These are phyloP conservation scores for Ooceraea biroi DNA, from an alignment of 1,140 invertebrate species.

Conservation along the genomic window DNA sequence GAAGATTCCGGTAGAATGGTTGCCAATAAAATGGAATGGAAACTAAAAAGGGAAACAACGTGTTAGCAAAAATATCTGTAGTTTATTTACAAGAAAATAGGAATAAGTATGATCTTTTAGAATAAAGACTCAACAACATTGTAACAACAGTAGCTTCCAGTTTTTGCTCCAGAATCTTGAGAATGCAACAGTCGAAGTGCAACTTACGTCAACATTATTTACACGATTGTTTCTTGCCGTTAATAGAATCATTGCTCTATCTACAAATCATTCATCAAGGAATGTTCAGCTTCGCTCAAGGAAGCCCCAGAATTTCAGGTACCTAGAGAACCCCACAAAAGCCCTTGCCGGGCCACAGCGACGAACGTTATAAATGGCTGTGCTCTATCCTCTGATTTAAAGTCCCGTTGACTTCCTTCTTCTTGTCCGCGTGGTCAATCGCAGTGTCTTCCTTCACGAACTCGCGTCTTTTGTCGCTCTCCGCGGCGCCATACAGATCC, in stretches of 20 bases:
- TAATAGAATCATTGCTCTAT: slow-evolving; percentile 31
- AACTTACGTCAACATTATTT: slow-evolving; percentile 23
- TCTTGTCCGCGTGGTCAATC: slow-evolving; percentile 45
- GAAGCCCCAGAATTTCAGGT: slow-evolving; percentile 52
- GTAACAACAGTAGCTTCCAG: background rate
- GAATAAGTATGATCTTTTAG: slow-evolving; percentile 27
- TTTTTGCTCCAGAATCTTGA: background rate
- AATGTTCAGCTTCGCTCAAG: slow-evolving; percentile 19
- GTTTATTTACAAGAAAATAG: slow-evolving; percentile 72
- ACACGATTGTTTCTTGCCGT: background rate
- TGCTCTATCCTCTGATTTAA: slow-evolving; percentile 57
- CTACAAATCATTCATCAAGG: slow-evolving; percentile 3
- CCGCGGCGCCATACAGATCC: slow-evolving; percentile 88
- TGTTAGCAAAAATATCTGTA: slow-evolving; percentile 61
- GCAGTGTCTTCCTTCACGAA: slow-evolving; percentile 77
- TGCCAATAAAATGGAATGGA: too few species aligned
- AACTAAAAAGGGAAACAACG: background rate
- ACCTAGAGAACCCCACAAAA: slow-evolving; percentile 56
- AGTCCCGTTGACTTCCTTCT: slow-evolving; percentile 70
- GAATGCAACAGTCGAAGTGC: background rate
- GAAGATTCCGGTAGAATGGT: background rate
- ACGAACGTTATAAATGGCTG: slow-evolving; percentile 29
- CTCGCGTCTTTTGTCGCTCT: slow-evolving; percentile 81
- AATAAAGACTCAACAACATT: slow-evolving; percentile 24
- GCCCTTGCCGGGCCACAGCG: background rate